Percentiles rank a stretch among this genome's conserved stretches.
Evolutionary conservation across 2,113 vertebrate species (phyloP).

Genomic region (Ictidomys tridecemlineatus): DNA sequence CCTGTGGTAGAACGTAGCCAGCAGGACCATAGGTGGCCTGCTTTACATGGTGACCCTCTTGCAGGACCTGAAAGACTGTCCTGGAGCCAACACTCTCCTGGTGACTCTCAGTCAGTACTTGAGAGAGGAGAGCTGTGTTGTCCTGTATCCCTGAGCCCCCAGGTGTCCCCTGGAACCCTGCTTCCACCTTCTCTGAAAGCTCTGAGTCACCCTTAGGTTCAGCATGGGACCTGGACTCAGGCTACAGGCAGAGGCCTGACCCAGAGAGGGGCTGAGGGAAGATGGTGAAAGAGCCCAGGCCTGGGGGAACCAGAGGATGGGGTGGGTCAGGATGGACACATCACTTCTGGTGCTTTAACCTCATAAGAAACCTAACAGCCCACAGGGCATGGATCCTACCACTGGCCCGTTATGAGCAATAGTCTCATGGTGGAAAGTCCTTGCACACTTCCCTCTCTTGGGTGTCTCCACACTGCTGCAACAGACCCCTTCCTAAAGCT

Average conservation of each 20-base stretch:
- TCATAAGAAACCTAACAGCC: neutral
- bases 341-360: neutral
- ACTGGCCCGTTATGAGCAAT: neutral
- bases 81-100: neutral
- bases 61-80: neutral
- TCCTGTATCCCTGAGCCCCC: neutral
- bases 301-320: fast-evolving
- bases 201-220: neutral
- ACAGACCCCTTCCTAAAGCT: neutral
- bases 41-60: neutral
- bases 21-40: neutral
- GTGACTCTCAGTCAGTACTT: constrained; percentile 8
- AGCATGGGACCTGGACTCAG: neutral
- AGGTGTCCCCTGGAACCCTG: neutral
- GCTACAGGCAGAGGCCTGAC: neutral
- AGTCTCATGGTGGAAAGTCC: neutral
- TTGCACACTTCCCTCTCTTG: too few species aligned
- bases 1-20: fast-evolving
- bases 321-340: neutral
- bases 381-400: neutral
- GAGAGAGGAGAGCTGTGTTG: constrained; percentile 38
- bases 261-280: neutral
- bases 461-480: fast-evolving
- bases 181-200: neutral
- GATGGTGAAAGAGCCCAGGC: neutral